Base-by-base conservation (phyloP, 2,888 invertebrate species). In the Dynastes tityus region DNA sequence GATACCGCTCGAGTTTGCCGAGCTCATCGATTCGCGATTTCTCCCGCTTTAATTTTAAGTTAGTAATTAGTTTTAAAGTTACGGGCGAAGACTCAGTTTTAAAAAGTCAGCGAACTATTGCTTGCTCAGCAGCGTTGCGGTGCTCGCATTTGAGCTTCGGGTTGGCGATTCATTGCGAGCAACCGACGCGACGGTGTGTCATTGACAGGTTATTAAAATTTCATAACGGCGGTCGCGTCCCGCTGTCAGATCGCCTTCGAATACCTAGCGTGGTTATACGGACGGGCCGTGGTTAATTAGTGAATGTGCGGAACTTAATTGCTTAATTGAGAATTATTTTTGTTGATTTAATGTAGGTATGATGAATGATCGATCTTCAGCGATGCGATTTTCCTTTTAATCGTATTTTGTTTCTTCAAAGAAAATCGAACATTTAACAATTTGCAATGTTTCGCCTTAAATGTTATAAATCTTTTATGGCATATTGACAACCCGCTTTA, bases 11-110 rank as follows among this genome's bases (percentile, higher is more conserved):
- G 45, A 45, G 8, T 27, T 51, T 13, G 27, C 16, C 49, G 11
- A 16, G 37, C 71, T 32, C 71, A 58, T 71, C 71, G 71, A 71
- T 55, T 71, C 71, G 40, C 55, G 71, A 71, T 55, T 71, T 71
- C 71, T 55, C 37, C 71, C 40, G 55, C 58, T 71, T 71, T 71
- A 71, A 71, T 71, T 71, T 71, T 71, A 71, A 71, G 71, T 71
- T 71, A 58, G 71, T 71, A 71, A 71, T 71, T 71, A 71, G 71
- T 71, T 71, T 71, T 71, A 71, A 71, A 71, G 71, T 58, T 71
- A 16, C 55, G n/a, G 40, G 11, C 16, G 40, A 58, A 40, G 53
- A 65, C 53, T 76, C 65, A 55, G 71, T 71, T 71, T 65, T 37
- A 29, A 76, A 65, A 64, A 64, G 53, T 67, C 51, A 22, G 40